Evolutionary conservation across 2,888 invertebrate genomes (phyloP).

Genomic region (Epicampocera succincta): DNA sequence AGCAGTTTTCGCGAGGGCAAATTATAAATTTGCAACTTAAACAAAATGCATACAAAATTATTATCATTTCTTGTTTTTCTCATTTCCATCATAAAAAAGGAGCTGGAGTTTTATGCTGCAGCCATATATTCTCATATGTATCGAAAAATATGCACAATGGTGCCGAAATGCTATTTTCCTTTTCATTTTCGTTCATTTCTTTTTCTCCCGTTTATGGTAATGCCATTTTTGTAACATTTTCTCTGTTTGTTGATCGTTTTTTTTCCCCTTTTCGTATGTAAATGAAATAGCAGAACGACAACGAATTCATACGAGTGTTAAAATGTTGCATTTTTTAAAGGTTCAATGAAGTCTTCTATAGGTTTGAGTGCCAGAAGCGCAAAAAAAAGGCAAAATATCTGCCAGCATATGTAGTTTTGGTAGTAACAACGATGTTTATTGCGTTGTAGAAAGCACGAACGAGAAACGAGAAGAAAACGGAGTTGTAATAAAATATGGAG

Average conservation of each 20-base stretch:
- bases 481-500: not conserved
- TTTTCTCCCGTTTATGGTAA: constrained; percentile 4
- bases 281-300: not conserved
- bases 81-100: constrained; percentile 42
- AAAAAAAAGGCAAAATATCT: not conserved
- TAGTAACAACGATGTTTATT: constrained; percentile 59
- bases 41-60: constrained; percentile 48
- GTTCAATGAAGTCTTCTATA: not conserved
- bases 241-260: no score
- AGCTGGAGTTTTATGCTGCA: constrained; percentile 41
- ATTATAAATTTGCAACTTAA: constrained; percentile 50
- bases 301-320: constrained; percentile 1
- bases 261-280: not conserved
- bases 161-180: constrained; percentile 36
- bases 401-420: constrained; percentile 36
- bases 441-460: constrained; percentile 35
- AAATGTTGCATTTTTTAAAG: constrained; percentile 30
- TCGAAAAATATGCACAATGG: constrained; percentile 53
- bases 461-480: not conserved
- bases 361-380: not conserved
- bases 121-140: constrained; percentile 60
- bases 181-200: not conserved
- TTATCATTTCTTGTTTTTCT: constrained; percentile 12
- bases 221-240: constrained; percentile 23
- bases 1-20: constrained; percentile 32